phyloP scores from a whole-genome alignment of 2,113 vertebrate species.

The Trogon melanurus region DNA sequence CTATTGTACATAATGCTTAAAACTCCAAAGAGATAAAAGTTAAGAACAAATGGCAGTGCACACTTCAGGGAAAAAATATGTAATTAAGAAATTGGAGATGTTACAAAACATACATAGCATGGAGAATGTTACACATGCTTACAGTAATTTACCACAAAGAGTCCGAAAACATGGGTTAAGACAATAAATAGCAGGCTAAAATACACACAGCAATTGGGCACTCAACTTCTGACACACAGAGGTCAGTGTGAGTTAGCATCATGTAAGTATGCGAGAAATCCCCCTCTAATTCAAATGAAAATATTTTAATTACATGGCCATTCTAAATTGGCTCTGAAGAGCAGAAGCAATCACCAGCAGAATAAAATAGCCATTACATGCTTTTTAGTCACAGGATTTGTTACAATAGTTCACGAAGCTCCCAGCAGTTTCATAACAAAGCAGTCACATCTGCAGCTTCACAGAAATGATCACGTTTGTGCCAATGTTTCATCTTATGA shows the following conservation, averaged over 20 bases:
- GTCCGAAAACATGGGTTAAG: not conserved
- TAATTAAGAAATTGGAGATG: not conserved
- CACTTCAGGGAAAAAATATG: not conserved
- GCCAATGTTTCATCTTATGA: not conserved
- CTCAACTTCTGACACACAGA: not conserved
- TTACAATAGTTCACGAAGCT: not conserved
- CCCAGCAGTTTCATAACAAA: constrained; percentile 50
- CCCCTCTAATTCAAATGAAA: not conserved
- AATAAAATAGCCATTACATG: constrained; percentile 5
- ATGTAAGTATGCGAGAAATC: not conserved
- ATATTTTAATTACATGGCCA: not conserved
- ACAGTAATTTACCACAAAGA: not conserved
- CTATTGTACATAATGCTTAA: not conserved
- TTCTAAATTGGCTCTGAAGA: not conserved
- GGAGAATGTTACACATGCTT: not conserved
- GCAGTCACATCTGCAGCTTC: constrained; percentile 39
- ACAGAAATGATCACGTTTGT: not conserved
- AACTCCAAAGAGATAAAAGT: not conserved
- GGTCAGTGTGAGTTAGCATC: not conserved
- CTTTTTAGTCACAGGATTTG: constrained; percentile 31
- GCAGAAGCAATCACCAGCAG: not conserved
- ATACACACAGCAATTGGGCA: not conserved
- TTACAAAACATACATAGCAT: not conserved
- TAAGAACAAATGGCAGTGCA: not conserved
- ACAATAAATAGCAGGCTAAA: not conserved